Base-by-base conservation (phyloP, 2,888 invertebrate genomes). In the Drosophila kuntzei region DNA sequence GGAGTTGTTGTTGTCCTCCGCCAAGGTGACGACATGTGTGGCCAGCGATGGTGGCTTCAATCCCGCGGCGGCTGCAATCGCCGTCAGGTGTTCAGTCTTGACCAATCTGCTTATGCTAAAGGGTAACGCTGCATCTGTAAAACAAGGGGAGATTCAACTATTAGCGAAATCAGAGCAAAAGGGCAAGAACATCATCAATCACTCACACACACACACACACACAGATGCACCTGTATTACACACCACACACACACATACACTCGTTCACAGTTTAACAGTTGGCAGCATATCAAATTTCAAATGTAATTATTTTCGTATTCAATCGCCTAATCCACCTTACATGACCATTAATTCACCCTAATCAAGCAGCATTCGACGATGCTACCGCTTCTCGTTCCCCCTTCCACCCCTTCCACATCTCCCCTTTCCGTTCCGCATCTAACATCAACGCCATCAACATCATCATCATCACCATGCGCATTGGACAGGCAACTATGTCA, bases 51-150 rank as follows among this genome's bases (percentile, higher is more conserved):
- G 94, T 1, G 84, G 84, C 67, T 89, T 84, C 9, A 84, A 58
- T n/a, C 81, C 85, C 93, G 78, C 94, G 93, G 79, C 92, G 90
- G 82, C 92, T 90, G 59, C 93, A 29, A 93, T 93, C 39, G 94
- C 94, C 79, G 94, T 79, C 51, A 91, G 81, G 59, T 90, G 90
- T 82, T 92, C 91, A 84, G 89, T 90, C 89, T 92, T 91, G 76
- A 97, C 96, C 80, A 97, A 93, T 67, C 97, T 95, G 91, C 95
- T 96, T 87, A 97, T 95, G 66, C 97, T 96, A 88, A 97, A 97
- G 88, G 97, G 96, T 88, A 97, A 95, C 90, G 95, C 49, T 16
- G 82, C 95, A 89, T 96, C 97, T 97, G 95, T 3, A 94, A 20
- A 18, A 12, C 20, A 39, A 12, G 20, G 7, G n/a, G 16, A 37